Base-by-base conservation (phyloP, 2,888 invertebrate genomes). In the Schizotus pectinicornis region DNA sequence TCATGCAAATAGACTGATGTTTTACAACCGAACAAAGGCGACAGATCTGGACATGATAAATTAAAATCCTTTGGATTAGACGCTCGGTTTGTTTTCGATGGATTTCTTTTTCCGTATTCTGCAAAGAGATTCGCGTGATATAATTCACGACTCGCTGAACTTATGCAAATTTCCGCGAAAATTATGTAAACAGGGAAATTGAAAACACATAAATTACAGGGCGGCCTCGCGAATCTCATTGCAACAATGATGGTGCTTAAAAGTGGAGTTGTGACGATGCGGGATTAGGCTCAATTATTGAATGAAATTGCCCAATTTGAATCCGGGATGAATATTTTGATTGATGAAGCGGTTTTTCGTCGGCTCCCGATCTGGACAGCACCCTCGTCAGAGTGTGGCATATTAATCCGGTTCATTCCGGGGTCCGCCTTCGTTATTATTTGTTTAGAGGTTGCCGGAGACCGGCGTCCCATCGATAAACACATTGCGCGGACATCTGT, bases 11-110 rank as follows among this genome's bases (percentile, higher is more conserved):
- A 61, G 59, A 64, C 55, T 63, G 56, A 56, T 62, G 49, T 63
- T 60, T 49, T 52, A 35, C n/a, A 32, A 36, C 35, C 54, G 45
- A 56, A 64, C 61, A 65, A 67, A 58, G 52, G 59, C 37, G 52
- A 58, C 67, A 62, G 61, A 59, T 65, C 56, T 64, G 62, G 60
- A 63, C 60, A 63, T 65, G 64, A 67, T 65, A 64, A 65, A 68
- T 67, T 67, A 63, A 63, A 65, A 65, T 47, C 47, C 35, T 54
- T 47, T 52, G 43, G 35, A 35, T 32, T 52, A 39, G 32, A 42
- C 38, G 37, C 32, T 46, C 5, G 22, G 45, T 11, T 37, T 54
- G 42, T 54, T 54, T 35, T 33, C 38, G 41, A 41, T 34, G 34
- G 35, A 31, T 54, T 38, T 48, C 36, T 39, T 52, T 32, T 11